Evolutionary conservation across 2,888 invertebrate genomes (phyloP).

Genomic region (Drosophila falleni): DNA sequence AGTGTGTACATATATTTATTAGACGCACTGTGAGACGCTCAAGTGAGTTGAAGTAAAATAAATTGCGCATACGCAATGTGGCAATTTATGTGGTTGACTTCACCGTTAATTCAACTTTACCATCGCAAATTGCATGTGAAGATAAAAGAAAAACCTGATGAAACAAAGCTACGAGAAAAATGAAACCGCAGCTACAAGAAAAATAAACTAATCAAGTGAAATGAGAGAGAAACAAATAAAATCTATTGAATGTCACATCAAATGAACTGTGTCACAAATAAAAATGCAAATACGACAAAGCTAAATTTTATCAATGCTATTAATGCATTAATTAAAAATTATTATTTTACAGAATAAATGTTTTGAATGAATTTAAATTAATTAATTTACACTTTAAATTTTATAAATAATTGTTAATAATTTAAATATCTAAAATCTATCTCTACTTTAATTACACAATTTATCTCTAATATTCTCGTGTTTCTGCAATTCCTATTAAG

Average conservation of each 20-base stretch:
- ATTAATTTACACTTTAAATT: neutral
- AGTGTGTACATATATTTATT: constrained; percentile 25
- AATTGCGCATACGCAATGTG: constrained; percentile 63
- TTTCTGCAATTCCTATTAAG: too few relatives aligned
- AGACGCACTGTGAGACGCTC: constrained; percentile 17
- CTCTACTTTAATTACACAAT: too few relatives aligned
- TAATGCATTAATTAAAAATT: neutral
- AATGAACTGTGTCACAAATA: constrained; percentile 35
- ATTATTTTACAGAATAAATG: neutral
- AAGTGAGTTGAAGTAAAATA: constrained; percentile 44
- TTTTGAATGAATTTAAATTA: neutral
- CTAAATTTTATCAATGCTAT: neutral
- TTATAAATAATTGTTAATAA: too few relatives aligned
- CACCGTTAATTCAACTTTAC: constrained; percentile 44
- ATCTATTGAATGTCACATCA: constrained; percentile 26
- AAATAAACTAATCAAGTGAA: constrained; percentile 10
- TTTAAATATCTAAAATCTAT: too few relatives aligned
- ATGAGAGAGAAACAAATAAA: constrained; percentile 34
- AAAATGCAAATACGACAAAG: neutral
- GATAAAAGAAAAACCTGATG: constrained; percentile 26
- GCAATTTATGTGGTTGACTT: constrained; percentile 54
- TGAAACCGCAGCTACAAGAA: constrained; percentile 30
- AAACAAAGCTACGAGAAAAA: neutral
- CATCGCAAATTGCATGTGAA: constrained; percentile 45
- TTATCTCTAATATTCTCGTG: neutral